Base-by-base conservation (phyloP, 2,113 vertebrate species). In the Nerophis ophidion region DNA sequence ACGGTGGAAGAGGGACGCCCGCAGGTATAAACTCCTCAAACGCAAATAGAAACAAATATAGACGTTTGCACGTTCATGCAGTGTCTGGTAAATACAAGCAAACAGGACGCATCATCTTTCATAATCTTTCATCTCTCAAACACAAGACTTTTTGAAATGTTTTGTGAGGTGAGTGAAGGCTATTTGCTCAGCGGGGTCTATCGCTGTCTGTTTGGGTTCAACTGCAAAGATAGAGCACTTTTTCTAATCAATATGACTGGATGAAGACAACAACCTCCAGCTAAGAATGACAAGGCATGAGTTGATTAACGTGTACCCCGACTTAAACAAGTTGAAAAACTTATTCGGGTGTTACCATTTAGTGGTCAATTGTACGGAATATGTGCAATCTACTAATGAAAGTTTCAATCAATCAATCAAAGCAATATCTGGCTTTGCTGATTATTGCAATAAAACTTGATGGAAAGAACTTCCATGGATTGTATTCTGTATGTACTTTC, bases 151-250 rank as follows among this genome's bases (percentile, higher is more conserved):
- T 5, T 54, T 40, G 53, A 9, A n/a, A 36, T 60, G 55, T 12
- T 16, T 15, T 61, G 48, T 47, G 59, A 65, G 49, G 57, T 63
- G 67, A 77, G 70, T 70, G 49, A 65, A 65, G 72, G 63, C 64
- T 67, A 57, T 72, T 70, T 69, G 63, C 64, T 61, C 63, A 66
- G 53, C 16, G 3, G 36, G 70, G 55, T 60, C 65, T 73, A 45
- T 60, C 63, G 63, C 55, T 61, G 75, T 61, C 65, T 63, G 69
- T 38, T 75, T 13, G 1, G 55, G 59, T 64, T 77, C 49, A 49
- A 46, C 65, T 56, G 70, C 67, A 79, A 83, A 73, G 71, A 80
- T 13, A 12, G 66, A 78, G 75, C 49, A 44, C 52, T 54, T 60
- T 61, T 70, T 65, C 57, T 35, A 56, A 81, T 80, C 75, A 26